These are phyloP conservation scores for Xenops minutus DNA, from an alignment of 2,797 vertebrate genomes.

Conservation along the genomic window DNA sequence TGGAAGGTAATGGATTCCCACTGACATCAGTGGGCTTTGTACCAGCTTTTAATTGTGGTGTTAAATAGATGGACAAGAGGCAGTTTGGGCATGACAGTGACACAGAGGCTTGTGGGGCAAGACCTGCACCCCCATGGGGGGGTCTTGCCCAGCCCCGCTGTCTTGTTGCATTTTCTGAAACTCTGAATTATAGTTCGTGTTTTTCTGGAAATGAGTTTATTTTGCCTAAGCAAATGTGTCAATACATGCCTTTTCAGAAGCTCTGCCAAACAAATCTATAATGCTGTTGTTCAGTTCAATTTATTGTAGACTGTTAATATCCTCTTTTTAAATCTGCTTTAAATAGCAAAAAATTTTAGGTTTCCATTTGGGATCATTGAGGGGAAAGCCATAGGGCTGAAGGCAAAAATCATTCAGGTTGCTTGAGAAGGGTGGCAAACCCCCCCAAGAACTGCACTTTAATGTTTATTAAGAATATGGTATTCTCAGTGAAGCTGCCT, in stretches of 20 bases:
- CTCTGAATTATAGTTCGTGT: neutral
- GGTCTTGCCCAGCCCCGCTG: neutral
- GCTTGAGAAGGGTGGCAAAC: neutral
- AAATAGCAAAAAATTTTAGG: neutral
- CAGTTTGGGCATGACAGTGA: neutral
- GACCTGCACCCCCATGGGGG: neutral
- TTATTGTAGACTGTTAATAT: neutral
- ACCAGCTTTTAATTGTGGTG: neutral
- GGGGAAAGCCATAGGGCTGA: neutral
- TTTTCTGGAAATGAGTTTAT: neutral
- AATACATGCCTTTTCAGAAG: neutral
- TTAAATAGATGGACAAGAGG: neutral
- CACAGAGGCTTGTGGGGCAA: fast-evolving
- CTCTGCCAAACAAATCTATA: neutral
- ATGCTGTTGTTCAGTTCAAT: neutral
- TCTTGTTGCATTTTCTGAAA: neutral
- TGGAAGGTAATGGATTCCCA: neutral
- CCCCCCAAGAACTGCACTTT: neutral
- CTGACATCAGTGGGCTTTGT: neutral
- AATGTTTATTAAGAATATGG: neutral
- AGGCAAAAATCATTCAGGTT: neutral
- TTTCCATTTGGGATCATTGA: neutral
- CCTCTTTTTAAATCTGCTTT: neutral
- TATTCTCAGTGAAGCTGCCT: neutral
- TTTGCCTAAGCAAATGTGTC: neutral